Percentiles rank a stretch among this genome's conserved stretches.
Evolutionary conservation across 2,113 vertebrate species (phyloP).

Genomic region (Gnathonemus echidnorhynchus): DNA sequence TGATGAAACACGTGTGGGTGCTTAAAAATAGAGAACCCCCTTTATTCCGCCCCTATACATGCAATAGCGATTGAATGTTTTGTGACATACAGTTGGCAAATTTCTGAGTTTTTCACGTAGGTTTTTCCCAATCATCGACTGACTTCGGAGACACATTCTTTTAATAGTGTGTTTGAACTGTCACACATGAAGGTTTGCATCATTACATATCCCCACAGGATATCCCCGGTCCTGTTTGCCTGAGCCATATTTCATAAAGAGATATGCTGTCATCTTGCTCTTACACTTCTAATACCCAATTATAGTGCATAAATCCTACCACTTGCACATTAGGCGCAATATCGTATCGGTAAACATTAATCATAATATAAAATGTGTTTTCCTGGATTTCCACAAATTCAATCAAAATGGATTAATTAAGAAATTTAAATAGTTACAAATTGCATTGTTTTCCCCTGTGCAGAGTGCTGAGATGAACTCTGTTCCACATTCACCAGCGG

Average conservation of each 20-base stretch:
- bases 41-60: not conserved
- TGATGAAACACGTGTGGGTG: not conserved
- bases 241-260: slow-evolving; percentile 42
- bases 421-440: not conserved
- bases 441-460: not conserved
- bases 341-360: not conserved
- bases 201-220: slow-evolving; percentile 33
- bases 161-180: slow-evolving; percentile 35
- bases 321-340: not conserved
- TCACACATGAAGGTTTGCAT: slow-evolving; percentile 39
- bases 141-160: not conserved
- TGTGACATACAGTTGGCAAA: not conserved
- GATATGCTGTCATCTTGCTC: not conserved
- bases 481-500: not conserved
- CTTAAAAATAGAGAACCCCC: not conserved
- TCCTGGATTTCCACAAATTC: not conserved
- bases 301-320: not conserved
- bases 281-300: not conserved
- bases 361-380: not conserved
- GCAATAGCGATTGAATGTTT: not conserved
- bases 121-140: not conserved
- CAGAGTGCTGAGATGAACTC: not conserved
- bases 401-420: not conserved
- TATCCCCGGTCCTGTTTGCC: slow-evolving; percentile 24
- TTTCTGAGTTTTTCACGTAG: not conserved